Percentiles rank a stretch among this genome's conserved stretches.
Evolutionary conservation across 2,888 invertebrate species (phyloP).

Genomic region (Leucophenga montana): DNA sequence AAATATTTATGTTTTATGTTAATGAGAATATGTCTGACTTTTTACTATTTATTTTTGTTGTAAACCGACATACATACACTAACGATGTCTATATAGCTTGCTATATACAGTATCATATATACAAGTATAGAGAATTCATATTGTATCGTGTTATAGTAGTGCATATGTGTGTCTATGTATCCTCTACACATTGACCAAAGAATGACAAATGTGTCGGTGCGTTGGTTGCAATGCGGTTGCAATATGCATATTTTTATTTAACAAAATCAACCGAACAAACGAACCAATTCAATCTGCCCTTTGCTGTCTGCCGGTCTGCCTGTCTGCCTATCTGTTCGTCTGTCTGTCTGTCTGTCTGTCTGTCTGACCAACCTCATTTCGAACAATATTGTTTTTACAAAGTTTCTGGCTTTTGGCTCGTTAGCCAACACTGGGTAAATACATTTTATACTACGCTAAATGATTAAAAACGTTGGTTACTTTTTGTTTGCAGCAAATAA

Average conservation of each 20-base stretch:
- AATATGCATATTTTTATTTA: constrained; percentile 27
- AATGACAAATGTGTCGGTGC: constrained; percentile 46
- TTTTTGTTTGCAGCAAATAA: constrained; percentile 61
- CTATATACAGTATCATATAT: too few relatives aligned
- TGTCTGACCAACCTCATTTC: constrained; percentile 30
- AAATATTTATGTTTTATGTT: constrained; percentile 71
- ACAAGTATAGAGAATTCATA: too few relatives aligned
- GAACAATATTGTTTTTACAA: not conserved
- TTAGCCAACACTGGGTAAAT: not conserved
- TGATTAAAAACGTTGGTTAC: not conserved
- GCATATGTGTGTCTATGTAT: constrained; percentile 11
- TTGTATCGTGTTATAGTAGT: constrained; percentile 10
- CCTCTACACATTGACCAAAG: constrained; percentile 32
- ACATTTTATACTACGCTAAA: not conserved
- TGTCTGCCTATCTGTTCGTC: constrained; percentile 15
- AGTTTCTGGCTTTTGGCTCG: too few relatives aligned
- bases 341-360: constrained; percentile 3
- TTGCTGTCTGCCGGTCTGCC: not conserved
- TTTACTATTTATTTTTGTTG: constrained; percentile 63
- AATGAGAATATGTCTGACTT: constrained; percentile 70
- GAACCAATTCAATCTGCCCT: constrained; percentile 1
- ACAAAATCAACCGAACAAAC: too few relatives aligned
- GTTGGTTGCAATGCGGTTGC: constrained; percentile 29
- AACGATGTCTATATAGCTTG: constrained; percentile 15
- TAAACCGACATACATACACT: not conserved